Evolutionary conservation across 2,888 invertebrate genomes (phyloP), one percentile per base, ranked within the genome.

Genomic region (Gymnocheta viridis): DNA sequence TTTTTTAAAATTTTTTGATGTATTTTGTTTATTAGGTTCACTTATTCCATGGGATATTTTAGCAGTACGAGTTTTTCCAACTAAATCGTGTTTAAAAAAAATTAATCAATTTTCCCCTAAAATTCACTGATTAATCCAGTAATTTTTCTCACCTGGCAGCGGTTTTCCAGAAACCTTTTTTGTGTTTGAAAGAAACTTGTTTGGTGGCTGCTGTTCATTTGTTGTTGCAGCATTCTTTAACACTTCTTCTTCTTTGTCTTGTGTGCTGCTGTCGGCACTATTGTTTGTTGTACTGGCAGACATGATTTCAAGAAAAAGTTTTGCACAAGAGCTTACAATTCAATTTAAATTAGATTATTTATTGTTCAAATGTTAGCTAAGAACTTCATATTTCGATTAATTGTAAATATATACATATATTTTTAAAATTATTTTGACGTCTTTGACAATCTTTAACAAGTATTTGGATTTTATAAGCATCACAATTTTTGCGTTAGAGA

Each of bases 181-280:
- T 47, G 24, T 49, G 14, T 77, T 66, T 49, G 12, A 49, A 54
- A n/a, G 19, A 82, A 82, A 82, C 82, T 82, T 62, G 82, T 82
- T 82, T 82, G 41, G 67, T 69, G 72, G 73, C 60, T 78, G 67
- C 54, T 62, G n/a, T 64, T 58, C 19, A 41, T 1, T 62, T 32
- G 76, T 49, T 70, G 77, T 66, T 73, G 80, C 3, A 51, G 27
- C 73, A 78, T 82, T 73, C 67, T 67, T 78, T n/a, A 60, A 73
- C 60, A 54, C n/a, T 32, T 76, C 66, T 58, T 70, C 44, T 70
- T 47, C 72, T 49, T 44, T 12, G 44, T 67, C 24, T 17, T 49
- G 38, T 4, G 9, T 14, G 27, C 54, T 56, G 62, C 22, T 27
- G n/a, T 54, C 38, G 10, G 32, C 24, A 32, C 17, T 64, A 62